phyloP scores from a whole-genome alignment of 2,113 vertebrate genomes.

The Protomyctophum bolini region DNA sequence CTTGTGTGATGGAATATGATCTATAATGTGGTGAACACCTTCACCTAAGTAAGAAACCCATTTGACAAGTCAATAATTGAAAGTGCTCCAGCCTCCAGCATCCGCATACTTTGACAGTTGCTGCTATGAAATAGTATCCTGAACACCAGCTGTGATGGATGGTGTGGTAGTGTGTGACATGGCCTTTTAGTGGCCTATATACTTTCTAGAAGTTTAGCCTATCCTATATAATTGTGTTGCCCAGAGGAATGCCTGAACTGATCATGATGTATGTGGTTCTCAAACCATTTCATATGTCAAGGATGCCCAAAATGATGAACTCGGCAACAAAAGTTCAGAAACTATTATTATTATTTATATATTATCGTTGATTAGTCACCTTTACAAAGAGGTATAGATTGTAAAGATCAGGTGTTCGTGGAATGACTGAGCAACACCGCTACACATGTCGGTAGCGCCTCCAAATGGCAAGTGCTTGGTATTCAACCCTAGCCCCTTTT shows the following conservation, averaged over 20 bases:
- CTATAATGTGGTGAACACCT: background rate
- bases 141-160: slow-evolving; percentile 2
- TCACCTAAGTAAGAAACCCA: background rate
- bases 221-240: slow-evolving; percentile 1
- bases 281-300: too few relatives aligned
- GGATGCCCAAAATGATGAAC: too few relatives aligned
- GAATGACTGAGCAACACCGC: too few relatives aligned
- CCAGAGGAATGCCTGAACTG: slow-evolving; percentile 39
- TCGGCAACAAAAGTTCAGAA: too few relatives aligned
- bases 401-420: too few relatives aligned
- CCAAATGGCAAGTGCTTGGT: too few relatives aligned
- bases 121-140: slow-evolving; percentile 31
- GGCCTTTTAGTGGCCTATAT: slow-evolving; percentile 4
- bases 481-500: too few relatives aligned
- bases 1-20: background rate
- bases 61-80: slow-evolving; percentile 30
- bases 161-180: slow-evolving; percentile 19
- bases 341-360: too few relatives aligned
- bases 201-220: slow-evolving; percentile 4
- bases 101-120: slow-evolving; percentile 34
- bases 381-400: too few relatives aligned
- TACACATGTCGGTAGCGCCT: too few relatives aligned
- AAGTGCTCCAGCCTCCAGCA: background rate
- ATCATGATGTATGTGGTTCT: slow-evolving; percentile 6
- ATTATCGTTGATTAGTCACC: too few relatives aligned